Conservation (phyloP, 2,888 invertebrate genomes). For the Leucoptera coffeella region DNA sequence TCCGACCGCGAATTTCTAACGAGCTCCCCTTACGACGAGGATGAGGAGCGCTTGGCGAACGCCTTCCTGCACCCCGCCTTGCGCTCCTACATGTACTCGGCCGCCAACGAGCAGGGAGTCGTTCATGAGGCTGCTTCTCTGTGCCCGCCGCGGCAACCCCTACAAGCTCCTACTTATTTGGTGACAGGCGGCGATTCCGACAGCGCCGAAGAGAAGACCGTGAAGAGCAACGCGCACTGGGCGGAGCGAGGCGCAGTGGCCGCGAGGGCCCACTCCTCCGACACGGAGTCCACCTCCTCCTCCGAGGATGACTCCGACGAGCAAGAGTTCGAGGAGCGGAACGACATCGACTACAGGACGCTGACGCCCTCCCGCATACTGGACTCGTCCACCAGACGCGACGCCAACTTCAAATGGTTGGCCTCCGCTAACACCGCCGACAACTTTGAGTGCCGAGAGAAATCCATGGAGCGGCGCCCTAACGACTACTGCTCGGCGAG, state of each 20-base stretch:
- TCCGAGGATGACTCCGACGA: constrained; percentile 32
- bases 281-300: constrained; percentile 23
- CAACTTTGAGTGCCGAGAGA: constrained; percentile 12
- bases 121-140: constrained; percentile 17
- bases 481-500: constrained; percentile 40
- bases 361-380: constrained; percentile 39
- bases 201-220: constrained; percentile 56
- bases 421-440: constrained; percentile 29
- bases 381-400: constrained; percentile 54
- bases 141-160: neutral
- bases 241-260: constrained; percentile 31
- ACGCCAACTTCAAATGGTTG: constrained; percentile 66
- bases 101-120: constrained; percentile 39
- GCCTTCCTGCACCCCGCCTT: constrained; percentile 38
- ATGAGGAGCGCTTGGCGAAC: constrained; percentile 33
- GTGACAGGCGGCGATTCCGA: constrained; percentile 55
- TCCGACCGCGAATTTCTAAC: constrained; percentile 48
- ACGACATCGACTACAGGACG: constrained; percentile 55
- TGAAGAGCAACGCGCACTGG: constrained; percentile 51
- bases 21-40: constrained; percentile 39
- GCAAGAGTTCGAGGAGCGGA: constrained; percentile 48
- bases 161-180: constrained; percentile 19
- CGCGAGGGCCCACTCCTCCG: constrained; percentile 28
- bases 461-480: constrained; percentile 17
- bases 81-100: constrained; percentile 50